Base-by-base conservation (phyloP, 23 tunicate genomes). In the Diplosoma virens region DNA sequence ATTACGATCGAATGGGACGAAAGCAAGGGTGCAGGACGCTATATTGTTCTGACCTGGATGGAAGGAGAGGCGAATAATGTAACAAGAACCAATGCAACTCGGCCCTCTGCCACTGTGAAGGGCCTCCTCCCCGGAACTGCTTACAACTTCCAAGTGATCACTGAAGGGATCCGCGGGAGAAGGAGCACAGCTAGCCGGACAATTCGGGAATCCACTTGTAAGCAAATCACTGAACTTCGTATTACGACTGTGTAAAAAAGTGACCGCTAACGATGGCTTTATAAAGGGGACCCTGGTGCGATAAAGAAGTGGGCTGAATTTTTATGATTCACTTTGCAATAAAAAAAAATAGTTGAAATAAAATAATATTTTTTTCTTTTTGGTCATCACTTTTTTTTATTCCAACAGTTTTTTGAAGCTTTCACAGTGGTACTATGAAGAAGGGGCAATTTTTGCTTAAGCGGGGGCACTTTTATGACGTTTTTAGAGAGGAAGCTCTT, bases 181-280 rank as follows among this genome's bases (percentile, higher is more conserved):
- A 25, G 11, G 20, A 80, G 84, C 56, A 37, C 31, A 11, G 28
- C 33, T 21, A 80, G 77, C 33, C 68, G 9, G 1, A 7, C 67
- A 2, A 33, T 80, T 32, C 70, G 33, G 24, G 74, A 67, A 20
- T 80, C 84, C 1, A 80, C 84, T 27, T 67, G 84, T 80, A 45
- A 32, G 59, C 64, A 65, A 65, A 65, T 6, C 14, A 41, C 50
- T 41, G 14, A n/a, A n/a, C n/a, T n/a, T n/a, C n/a, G n/a, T n/a
- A n/a, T n/a, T n/a, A n/a, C n/a, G n/a, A n/a, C n/a, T n/a, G n/a
- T n/a, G n/a, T n/a, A n/a, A n/a, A n/a, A n/a, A n/a, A n/a, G n/a
- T n/a, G n/a, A n/a, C n/a, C n/a, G n/a, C n/a, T n/a, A n/a, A n/a
- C n/a, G n/a, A n/a, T n/a, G n/a, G n/a, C n/a, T n/a, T n/a, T n/a